Evolutionary conservation across 2,113 vertebrate species (phyloP).

Genomic region (Scomber scombrus): DNA sequence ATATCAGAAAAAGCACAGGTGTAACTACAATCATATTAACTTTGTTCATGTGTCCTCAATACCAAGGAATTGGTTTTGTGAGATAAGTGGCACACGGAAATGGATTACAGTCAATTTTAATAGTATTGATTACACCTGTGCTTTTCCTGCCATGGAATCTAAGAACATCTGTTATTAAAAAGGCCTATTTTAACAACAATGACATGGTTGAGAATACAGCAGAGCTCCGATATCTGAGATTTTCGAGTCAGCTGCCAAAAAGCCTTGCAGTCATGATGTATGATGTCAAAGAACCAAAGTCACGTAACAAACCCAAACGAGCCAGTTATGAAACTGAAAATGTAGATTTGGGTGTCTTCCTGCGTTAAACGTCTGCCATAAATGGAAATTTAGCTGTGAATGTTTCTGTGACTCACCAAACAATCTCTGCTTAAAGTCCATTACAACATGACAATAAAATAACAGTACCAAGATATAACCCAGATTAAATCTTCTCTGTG

Average conservation of each 20-base stretch:
- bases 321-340: neutral
- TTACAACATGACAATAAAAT: neutral
- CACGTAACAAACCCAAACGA: neutral
- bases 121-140: neutral
- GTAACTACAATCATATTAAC: neutral
- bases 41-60: neutral
- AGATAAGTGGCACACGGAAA: neutral
- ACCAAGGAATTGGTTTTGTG: neutral
- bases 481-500: too few species aligned
- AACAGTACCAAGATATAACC: too few species aligned
- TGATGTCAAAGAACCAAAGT: neutral
- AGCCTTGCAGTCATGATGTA: neutral
- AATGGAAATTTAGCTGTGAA: neutral
- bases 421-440: too few species aligned
- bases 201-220: neutral
- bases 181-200: neutral
- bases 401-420: neutral
- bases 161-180: neutral
- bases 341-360: neutral
- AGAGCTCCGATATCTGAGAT: slow-evolving; percentile 2
- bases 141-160: neutral
- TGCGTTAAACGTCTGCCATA: neutral
- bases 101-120: neutral
- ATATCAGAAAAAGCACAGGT: neutral
- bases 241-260: neutral